Evolutionary conservation across 2,113 vertebrate genomes (phyloP).

Genomic region (Protobothrops flavoviridis): DNA sequence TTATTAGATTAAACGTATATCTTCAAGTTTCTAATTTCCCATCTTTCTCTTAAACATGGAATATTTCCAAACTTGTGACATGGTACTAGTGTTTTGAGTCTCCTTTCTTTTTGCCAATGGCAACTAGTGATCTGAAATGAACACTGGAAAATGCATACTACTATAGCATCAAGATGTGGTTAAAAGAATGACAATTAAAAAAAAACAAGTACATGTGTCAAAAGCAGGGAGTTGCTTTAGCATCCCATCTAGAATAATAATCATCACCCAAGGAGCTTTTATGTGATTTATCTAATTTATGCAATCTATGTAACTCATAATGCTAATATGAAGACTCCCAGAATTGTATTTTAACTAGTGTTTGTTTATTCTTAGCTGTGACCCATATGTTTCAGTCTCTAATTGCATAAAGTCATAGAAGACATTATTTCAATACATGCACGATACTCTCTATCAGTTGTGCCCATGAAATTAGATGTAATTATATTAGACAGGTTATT

Average conservation of each 20-base stretch:
- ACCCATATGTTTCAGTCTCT: not conserved
- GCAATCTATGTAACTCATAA: not conserved
- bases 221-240: not conserved
- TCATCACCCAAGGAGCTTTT: not conserved
- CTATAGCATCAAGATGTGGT: not conserved
- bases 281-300: accelerated
- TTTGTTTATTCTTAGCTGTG: not conserved
- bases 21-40: not conserved
- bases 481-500: not conserved
- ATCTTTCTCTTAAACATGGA: not conserved
- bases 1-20: not conserved
- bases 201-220: not conserved
- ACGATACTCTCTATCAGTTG: not conserved
- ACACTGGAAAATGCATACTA: not conserved
- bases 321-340: not conserved
- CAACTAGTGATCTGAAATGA: not conserved
- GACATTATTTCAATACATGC: not conserved
- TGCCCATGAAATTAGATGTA: not conserved
- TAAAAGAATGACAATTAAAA: too few relatives aligned
- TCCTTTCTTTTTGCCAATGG: not conserved
- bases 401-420: not conserved
- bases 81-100: not conserved
- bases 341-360: not conserved
- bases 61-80: not conserved
- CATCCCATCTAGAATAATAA: slow-evolving; percentile 13